These are phyloP conservation scores for Piscicola geometra DNA, from an alignment of 2,888 invertebrate species.

Conservation along the genomic window DNA sequence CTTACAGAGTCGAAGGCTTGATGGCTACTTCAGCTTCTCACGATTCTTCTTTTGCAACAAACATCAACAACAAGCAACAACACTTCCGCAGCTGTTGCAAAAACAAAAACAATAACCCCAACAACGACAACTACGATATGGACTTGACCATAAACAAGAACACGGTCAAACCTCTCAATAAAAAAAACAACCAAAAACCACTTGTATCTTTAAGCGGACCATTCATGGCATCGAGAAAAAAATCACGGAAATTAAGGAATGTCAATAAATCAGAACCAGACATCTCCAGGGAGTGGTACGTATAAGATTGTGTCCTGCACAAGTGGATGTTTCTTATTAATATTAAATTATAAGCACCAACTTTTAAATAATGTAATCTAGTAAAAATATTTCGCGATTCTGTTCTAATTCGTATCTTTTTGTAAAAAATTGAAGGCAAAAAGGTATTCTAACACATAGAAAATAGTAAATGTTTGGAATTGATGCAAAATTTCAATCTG, in stretches of 20 bases:
- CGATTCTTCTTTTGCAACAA: background rate
- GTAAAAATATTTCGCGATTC: too few species aligned
- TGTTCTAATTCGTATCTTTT: too few species aligned
- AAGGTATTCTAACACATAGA: too few species aligned
- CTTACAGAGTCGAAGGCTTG: background rate
- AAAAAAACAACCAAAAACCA: background rate
- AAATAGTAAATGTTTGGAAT: too few species aligned
- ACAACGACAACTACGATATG: conserved; percentile 10
- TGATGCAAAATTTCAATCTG: too few species aligned
- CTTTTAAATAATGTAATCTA: too few species aligned
- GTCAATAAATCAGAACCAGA: background rate
- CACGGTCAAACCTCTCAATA: background rate
- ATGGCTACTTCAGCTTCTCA: background rate
- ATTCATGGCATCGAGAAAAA: background rate
- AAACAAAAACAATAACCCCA: conserved; percentile 5
- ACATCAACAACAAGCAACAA: conserved; percentile 1
- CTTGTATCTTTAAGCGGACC: conserved; percentile 10
- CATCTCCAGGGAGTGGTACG: background rate
- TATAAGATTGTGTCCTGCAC: too few species aligned
- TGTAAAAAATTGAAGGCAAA: too few species aligned
- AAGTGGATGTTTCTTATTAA: too few species aligned
- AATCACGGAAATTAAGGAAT: background rate
- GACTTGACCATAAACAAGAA: background rate
- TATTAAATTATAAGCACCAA: too few species aligned
- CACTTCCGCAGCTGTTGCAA: background rate